phyloP scores from a whole-genome alignment of 2,888 invertebrate genomes.

The Stratiomys singularior region DNA sequence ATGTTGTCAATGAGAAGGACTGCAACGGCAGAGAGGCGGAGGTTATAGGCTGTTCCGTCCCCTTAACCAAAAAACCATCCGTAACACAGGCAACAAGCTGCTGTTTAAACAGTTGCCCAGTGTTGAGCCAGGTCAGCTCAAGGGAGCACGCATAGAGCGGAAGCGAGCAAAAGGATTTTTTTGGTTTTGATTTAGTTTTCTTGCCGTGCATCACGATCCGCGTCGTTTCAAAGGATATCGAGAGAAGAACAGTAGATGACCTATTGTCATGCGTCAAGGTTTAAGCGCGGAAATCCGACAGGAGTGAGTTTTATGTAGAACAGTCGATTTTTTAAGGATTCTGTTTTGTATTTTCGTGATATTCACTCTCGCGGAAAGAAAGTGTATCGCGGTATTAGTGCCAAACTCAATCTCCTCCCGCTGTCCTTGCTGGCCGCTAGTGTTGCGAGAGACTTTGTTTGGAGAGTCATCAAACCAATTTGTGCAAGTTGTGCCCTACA shows the following conservation, averaged over 20 bases:
- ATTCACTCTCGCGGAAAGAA: background rate
- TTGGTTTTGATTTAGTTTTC: slow-evolving; percentile 9
- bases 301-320: slow-evolving; percentile 3
- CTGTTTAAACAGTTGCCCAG: slow-evolving; percentile 46
- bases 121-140: slow-evolving; percentile 52
- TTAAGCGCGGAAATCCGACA: slow-evolving; percentile 22
- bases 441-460: background rate
- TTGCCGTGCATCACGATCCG: background rate
- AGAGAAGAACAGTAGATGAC: slow-evolving; percentile 17
- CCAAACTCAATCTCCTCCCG: background rate
- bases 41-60: slow-evolving; percentile 18
- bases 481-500: background rate
- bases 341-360: slow-evolving; percentile 14
- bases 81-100: slow-evolving; percentile 42
- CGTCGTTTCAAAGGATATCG: background rate
- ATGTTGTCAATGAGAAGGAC: background rate
- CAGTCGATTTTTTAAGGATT: background rate
- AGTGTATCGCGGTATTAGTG: background rate
- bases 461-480: background rate
- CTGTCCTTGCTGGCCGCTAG: background rate
- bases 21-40: background rate
- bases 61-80: background rate
- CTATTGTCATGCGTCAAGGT: slow-evolving; percentile 44
- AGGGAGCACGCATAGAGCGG: slow-evolving; percentile 32
- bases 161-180: slow-evolving; percentile 27